A percentile compares a stretch with the other conserved stretches of the same genome.
These are phyloP conservation scores for Phodopus roborovskii DNA, from an alignment of 2,113 vertebrate species.

Conservation along the genomic window DNA sequence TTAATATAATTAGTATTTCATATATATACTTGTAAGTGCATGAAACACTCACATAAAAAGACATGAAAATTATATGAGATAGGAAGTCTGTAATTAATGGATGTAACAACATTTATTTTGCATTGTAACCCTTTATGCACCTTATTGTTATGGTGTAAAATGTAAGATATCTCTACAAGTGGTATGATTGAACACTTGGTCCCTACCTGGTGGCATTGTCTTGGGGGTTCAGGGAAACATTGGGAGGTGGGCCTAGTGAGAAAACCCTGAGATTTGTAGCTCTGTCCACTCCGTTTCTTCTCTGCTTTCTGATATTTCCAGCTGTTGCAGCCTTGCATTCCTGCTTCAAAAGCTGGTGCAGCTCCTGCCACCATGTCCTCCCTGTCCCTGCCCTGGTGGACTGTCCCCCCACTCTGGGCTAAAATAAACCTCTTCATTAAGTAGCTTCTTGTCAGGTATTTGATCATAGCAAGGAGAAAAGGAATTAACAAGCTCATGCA, in stretches of 20 bases:
- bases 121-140: neutral
- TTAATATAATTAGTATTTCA: neutral
- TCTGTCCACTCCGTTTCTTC: neutral
- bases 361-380: neutral
- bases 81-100: neutral
- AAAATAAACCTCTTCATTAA: neutral
- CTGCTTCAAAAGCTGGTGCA: neutral
- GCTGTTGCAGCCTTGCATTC: neutral
- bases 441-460: neutral
- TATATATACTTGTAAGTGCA: neutral
- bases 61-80: neutral
- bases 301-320: neutral
- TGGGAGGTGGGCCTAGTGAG: neutral
- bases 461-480: neutral
- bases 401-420: neutral
- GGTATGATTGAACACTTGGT: neutral
- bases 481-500: neutral
- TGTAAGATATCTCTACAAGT: neutral
- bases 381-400: neutral
- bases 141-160: neutral
- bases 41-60: neutral
- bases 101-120: neutral
- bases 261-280: neutral
- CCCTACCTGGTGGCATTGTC: neutral
- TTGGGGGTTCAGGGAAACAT: neutral